Evolutionary conservation across 2,888 invertebrate genomes (phyloP).

Genomic region (Trissoscelio sp.): DNA sequence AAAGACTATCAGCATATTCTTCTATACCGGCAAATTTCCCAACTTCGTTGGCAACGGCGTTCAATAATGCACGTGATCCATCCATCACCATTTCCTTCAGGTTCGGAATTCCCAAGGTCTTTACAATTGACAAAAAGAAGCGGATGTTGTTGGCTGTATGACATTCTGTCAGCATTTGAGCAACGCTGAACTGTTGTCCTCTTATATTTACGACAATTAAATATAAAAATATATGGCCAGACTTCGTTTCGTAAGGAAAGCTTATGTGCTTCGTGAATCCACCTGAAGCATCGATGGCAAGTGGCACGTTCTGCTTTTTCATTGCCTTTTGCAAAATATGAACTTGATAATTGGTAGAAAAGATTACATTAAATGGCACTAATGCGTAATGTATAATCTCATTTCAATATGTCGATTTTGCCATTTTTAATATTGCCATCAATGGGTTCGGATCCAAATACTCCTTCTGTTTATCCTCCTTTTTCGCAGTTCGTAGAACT

Average conservation of each 20-base stretch:
- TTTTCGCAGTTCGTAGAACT: conserved; percentile 53
- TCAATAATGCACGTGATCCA: conserved; percentile 66
- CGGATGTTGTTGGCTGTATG: conserved; percentile 65
- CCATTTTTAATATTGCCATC: conserved; percentile 39
- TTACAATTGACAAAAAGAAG: conserved; percentile 65
- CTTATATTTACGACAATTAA: conserved; percentile 45
- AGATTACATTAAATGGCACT: conserved; percentile 10
- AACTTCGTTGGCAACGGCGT: conserved; percentile 59
- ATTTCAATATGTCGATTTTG: conserved; percentile 18
- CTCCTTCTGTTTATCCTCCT: conserved; percentile 4
- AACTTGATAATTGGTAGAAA: conserved; percentile 46
- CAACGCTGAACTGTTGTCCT: conserved; percentile 67
- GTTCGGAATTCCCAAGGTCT: conserved; percentile 55
- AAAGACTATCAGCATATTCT: conserved; percentile 59
- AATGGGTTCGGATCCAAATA: conserved; percentile 42
- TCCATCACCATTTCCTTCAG: conserved; percentile 69
- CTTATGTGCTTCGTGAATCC: conserved; percentile 33
- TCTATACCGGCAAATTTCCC: conserved; percentile 60
- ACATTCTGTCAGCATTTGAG: conserved; percentile 68
- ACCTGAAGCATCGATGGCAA: conserved; percentile 60
- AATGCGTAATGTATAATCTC: not conserved
- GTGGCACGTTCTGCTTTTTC: not conserved
- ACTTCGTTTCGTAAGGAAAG: conserved; percentile 17
- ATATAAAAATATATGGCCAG: conserved; percentile 66
- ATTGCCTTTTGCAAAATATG: conserved; percentile 53